Percentiles rank a stretch among this genome's conserved stretches.
Conservation (phyloP, 2,888 invertebrate species). For the Habroteleia sp. region DNA sequence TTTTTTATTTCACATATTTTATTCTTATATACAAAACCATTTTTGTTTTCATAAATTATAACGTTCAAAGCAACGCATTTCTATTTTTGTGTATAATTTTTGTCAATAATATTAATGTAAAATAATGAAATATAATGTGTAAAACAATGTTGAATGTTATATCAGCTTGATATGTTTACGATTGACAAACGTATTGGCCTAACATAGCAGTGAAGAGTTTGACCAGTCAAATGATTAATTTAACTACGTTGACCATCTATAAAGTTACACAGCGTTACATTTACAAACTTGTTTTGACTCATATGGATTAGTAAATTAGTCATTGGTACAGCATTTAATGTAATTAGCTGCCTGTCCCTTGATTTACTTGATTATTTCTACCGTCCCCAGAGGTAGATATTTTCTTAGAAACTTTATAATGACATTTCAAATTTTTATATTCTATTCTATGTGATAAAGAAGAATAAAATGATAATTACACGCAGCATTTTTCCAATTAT, state of each 20-base stretch:
- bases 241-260: constrained; percentile 69
- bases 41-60: background rate
- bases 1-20: constrained; percentile 3
- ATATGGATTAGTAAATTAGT: constrained; percentile 40
- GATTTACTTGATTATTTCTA: constrained; percentile 40
- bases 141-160: constrained; percentile 12
- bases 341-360: constrained; percentile 40
- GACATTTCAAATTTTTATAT: constrained; percentile 13
- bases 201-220: constrained; percentile 39
- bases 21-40: constrained; percentile 14
- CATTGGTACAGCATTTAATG: constrained; percentile 17
- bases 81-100: too few relatives aligned
- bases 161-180: constrained; percentile 75
- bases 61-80: background rate
- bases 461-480: constrained; percentile 30
- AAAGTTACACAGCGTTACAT: constrained; percentile 65
- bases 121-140: too few relatives aligned
- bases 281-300: constrained; percentile 39
- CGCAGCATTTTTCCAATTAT: too few relatives aligned
- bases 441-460: constrained; percentile 19
- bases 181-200: constrained; percentile 65
- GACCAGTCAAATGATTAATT: constrained; percentile 59
- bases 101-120: too few relatives aligned
- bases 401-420: constrained; percentile 36
- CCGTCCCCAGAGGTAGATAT: constrained; percentile 45